Base-by-base conservation (phyloP, 2,797 vertebrate species). In the Paramormyrops hopkinsi region DNA sequence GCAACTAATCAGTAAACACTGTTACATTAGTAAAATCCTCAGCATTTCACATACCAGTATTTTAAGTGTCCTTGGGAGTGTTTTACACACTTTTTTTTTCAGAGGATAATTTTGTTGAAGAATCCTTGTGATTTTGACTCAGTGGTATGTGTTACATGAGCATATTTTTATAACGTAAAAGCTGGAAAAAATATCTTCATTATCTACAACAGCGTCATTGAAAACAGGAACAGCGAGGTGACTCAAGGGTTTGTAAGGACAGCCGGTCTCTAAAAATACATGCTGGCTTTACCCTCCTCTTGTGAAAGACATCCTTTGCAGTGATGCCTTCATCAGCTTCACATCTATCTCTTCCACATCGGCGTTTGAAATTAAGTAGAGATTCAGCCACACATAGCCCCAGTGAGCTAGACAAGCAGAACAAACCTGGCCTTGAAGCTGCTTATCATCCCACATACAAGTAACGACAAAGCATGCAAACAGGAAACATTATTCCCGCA, bases 41-140 rank as follows among this genome's bases (percentile, higher is more conserved):
- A 87, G 86, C 54, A 41, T 37, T 33, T 44, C 17, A 59, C 86
- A 51, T 87, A 56, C 54, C 86, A 22, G 86, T n/a, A 29, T 59
- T 59, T n/a, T 33, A 41, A 87, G 53, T 0, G 22, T 62, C 54
- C 86, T 59, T 37, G 17, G 44, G 14, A 59, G 7, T 69, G 37
- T 69, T 48, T 46, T n/a, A 88, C 33, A 46, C 53, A 12, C 33
- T 4, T 88, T 22, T 46, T 44, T 65, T 65, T 53, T 25, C 83
- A 53, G 48, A 48, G 33, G 44, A 88, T 22, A 48, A 48, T n/a
- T 59, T 59, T 59, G 59, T 87, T 56, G 33, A 88, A 88, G 53
- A 56, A 65, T 46, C 87, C 87, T 69, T 88, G 87, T 88, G 87
- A 88, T 69, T 65, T 88, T 88, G 87, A 88, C 87, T 88, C 87